phyloP scores from a whole-genome alignment of 2,113 vertebrate genomes.

The Protomyctophum bolini region DNA sequence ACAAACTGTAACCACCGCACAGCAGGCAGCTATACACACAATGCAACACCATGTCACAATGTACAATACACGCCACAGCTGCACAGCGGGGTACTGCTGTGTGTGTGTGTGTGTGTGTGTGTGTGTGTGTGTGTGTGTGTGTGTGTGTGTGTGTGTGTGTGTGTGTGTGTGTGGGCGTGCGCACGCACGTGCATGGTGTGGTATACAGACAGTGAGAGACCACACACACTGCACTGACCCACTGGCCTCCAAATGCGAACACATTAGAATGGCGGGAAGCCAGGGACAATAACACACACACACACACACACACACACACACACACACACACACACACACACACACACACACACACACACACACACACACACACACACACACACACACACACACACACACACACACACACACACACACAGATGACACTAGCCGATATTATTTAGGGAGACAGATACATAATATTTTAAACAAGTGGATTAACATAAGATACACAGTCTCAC shows the following conservation, averaged over 20 bases:
- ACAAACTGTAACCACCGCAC: no score
- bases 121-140: slow-evolving; percentile 1
- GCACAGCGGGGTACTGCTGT: no score
- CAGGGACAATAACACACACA: background rate
- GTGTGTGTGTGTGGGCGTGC: background rate
- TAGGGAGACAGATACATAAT: no score
- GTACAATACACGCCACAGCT: no score
- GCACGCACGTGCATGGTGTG: background rate
- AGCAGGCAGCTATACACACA: no score
- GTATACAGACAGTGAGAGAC: slow-evolving; percentile 10
- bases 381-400: slow-evolving; percentile 5
- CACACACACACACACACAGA: background rate
- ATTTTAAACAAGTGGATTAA: no score
- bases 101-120: no score
- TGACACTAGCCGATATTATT: no score
- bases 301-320: background rate
- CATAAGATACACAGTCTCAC: no score
- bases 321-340: background rate
- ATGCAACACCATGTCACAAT: no score
- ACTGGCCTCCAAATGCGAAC: slow-evolving; percentile 4
- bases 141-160: background rate
- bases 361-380: background rate
- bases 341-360: background rate
- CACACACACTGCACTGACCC: slow-evolving; percentile 29
- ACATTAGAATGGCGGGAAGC: background rate